Base-by-base conservation (phyloP, 2,888 invertebrate genomes). In the Mongoloraphidia duomilia region DNA sequence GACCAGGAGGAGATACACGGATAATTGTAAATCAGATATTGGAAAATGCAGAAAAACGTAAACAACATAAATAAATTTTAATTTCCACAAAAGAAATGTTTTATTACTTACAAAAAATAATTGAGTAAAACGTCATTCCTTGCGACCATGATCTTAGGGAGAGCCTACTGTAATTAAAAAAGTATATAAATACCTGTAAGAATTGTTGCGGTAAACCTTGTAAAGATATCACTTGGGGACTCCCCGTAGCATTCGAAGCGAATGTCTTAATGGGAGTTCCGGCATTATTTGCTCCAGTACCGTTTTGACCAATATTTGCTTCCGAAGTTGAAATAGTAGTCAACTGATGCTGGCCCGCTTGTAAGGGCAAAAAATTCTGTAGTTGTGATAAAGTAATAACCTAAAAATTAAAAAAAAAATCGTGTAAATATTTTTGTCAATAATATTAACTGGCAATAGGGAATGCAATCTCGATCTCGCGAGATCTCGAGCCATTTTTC, bases 151-250 rank as follows among this genome's bases (percentile, higher is more conserved):
- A 6, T 6, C 6, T 26, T 26, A 26, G 26, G 6, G 26, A 26
- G 26, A 26, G 3, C 26, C 26, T 26, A 26, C 3, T 1, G 6
- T 26, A 26, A 26, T 6, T 26, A 26, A 26, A 26, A 26, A 26
- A 35, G 17, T 35, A 41, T 12, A 34, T 12, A 52, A 51, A 49
- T 56, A 70, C 72, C 62, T 72, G 74, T 46, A 75, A 60, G 56
- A 73, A 69, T 58, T 75, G 75, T 47, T 72, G 72, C 1, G 71
- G 71, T 49, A 73, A 57, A 26, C 71, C 72, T 26, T 54, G 72
- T 71, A 47, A 47, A 3, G 48, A 48, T 36, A 53, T 50, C 48
- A 61, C 61, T 49, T 61, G 64, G 44, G 64, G 65, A 47, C 61
- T 63, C n/a, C 60, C 57, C 14, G 57, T 60, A 44, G 65, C 62